Evolutionary conservation across 2,113 vertebrate genomes (phyloP), one percentile per base, ranked within the genome.

Genomic region (Polypterus senegalus): DNA sequence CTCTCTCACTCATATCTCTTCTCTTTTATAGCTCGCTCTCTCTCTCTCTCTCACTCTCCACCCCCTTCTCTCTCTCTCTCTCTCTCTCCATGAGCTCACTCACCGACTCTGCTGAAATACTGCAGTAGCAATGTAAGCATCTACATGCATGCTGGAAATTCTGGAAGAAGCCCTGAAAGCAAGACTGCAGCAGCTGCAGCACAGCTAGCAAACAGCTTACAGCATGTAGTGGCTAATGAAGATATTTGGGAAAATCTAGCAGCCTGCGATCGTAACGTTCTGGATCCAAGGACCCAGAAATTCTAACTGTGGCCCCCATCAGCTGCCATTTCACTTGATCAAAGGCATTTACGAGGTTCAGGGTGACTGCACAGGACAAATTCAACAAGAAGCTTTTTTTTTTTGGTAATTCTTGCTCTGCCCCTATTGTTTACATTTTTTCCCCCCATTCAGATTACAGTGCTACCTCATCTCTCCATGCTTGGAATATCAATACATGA

Each of bases 41-140:
- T 46, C 61, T 58, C 9, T 55, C 49, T 48, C 47, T 43, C 10
- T 5, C 2, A 5, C 6, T 48, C 48, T 45, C 46, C 48, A 46
- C n/a, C 10, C 43, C 47, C 45, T 2, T 46, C 49, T 10, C 4
- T 9, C 44, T 3, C 49, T 44, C 58, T 47, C 59, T 61, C 62
- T 11, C 54, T 43, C 53, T 54, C 9, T 51, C 51, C 27, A 27
- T 27, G 27, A 27, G 27, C 27, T 27, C 27, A 27, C 27, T 27
- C 27, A 27, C 27, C 27, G 27, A 48, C 56, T 48, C 48, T 8
- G 59, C 56, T 62, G 58, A 49, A 65, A 9, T 77, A 75, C 76
- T 79, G 77, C 78, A 74, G 60, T 52, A 66, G 65, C 54, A 66
- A 7, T 4, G 52, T 27, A 27, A 9, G 49, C 56, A 46, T 54